These are phyloP conservation scores for Heliconius ismenius DNA, from an alignment of 2,888 invertebrate species.

Conservation along the genomic window DNA sequence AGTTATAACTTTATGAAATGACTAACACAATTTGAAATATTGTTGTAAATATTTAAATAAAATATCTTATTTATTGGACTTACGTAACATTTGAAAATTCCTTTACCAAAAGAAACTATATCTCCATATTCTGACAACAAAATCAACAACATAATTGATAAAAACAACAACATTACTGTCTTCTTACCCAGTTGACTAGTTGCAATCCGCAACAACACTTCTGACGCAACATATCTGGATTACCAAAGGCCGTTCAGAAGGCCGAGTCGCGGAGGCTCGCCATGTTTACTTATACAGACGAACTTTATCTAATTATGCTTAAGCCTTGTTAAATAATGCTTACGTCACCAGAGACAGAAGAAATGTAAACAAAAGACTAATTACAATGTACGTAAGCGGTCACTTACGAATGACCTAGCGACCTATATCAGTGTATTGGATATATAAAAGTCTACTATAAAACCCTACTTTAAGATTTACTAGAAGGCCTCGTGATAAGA, in stretches of 20 bases:
- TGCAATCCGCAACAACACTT: slow-evolving; percentile 28
- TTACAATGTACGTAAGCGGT: slow-evolving; percentile 10
- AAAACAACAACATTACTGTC: slow-evolving; percentile 33
- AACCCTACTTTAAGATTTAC: neutral
- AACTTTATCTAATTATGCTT: slow-evolving; percentile 27
- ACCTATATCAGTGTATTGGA: neutral
- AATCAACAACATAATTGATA: slow-evolving; percentile 20
- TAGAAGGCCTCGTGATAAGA: neutral
- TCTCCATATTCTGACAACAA: slow-evolving; percentile 4
- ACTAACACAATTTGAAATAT: neutral
- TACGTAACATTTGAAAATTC: neutral
- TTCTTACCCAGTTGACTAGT: neutral
- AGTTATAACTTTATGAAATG: neutral
- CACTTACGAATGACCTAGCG: slow-evolving; percentile 11
- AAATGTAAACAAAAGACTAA: slow-evolving; percentile 30
- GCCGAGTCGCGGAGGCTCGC: slow-evolving; percentile 39
- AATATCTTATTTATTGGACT: neutral
- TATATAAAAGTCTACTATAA: neutral
- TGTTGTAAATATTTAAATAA: neutral
- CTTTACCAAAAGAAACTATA: neutral
- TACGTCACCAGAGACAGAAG: slow-evolving; percentile 33
- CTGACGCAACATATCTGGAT: slow-evolving; percentile 37
- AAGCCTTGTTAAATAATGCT: slow-evolving; percentile 26
- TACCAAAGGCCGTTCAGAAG: slow-evolving; percentile 32
- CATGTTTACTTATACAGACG: slow-evolving; percentile 34